phyloP scores from a whole-genome alignment of 2,888 invertebrate species.

The Tribolium freemani region DNA sequence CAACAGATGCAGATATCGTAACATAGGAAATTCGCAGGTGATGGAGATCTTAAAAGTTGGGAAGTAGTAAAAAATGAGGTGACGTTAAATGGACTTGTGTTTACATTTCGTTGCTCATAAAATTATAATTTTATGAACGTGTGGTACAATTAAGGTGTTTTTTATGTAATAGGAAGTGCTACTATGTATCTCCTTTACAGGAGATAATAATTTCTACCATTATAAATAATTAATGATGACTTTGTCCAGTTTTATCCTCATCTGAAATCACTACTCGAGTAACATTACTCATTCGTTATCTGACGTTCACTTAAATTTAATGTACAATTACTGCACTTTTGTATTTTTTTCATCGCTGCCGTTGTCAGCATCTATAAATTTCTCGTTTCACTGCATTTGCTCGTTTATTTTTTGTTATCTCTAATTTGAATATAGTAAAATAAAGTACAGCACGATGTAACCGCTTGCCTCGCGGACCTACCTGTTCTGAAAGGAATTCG shows the following conservation, averaged over 20 bases:
- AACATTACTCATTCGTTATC: constrained; percentile 29
- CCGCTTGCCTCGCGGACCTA: constrained; percentile 43
- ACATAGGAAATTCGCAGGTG: background rate
- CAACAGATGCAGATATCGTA: background rate
- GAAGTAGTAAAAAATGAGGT: background rate
- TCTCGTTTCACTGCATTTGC: constrained; percentile 38
- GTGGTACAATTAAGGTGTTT: background rate
- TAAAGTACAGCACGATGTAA: constrained; percentile 39
- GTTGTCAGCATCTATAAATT: constrained; percentile 46
- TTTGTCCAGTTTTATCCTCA: constrained; percentile 20
- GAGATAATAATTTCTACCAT: constrained; percentile 7
- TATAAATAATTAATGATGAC: constrained; percentile 17
- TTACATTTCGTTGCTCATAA: background rate
- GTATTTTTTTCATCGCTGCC: constrained; percentile 25
- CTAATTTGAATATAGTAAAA: constrained; percentile 46
- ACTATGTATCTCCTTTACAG: background rate
- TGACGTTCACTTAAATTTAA: constrained; percentile 30
- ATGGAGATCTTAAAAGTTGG: background rate
- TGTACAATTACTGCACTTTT: constrained; percentile 31
- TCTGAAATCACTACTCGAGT: constrained; percentile 9
- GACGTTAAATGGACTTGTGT: background rate
- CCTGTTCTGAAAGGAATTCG: constrained; percentile 52
- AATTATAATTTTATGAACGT: background rate
- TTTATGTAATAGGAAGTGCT: background rate
- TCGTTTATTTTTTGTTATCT: constrained; percentile 32